Base-by-base conservation (phyloP, 2,888 invertebrate genomes). In the Apodemia zela region DNA sequence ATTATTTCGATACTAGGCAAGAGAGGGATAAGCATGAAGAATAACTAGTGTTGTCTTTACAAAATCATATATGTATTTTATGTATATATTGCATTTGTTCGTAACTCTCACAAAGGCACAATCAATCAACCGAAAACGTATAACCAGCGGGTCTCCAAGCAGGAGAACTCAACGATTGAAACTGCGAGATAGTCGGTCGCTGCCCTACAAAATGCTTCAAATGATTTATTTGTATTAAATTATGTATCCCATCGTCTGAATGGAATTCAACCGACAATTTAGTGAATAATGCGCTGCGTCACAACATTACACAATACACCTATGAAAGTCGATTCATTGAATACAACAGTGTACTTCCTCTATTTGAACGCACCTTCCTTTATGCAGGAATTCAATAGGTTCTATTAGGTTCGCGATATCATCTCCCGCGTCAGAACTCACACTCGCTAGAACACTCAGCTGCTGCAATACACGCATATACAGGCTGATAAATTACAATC, bases 291-390 rank as follows among this genome's bases (percentile, higher is more conserved):
- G 54, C 54, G 54, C 54, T 54, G 21, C 54, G 54, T 54, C 54
- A 54, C 54, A 54, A 54, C 54, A 54, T 54, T 25, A 54, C 25
- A 54, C 54, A 54, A 54, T 54, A 54, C 21, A 5, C 15, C 15
- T 54, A 25, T 54, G 25, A 54, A 25, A 54, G 25, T 21, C 54
- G 54, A 25, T 25, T 25, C 54, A 54, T 25, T 25, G 25, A 54
- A 54, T 54, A 17, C 54, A 51, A 51, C 51, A 21, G 25, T 54
- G 25, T 25, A 54, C 54, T 54, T 54, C 54, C 54, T 54, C 21
- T 51, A 51, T 45, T 45, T 45, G 7, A 54, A 18, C 54, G 54
- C 54, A 54, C 54, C 54, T 54, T 54, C 54, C 54, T 54, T 54
- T 54, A 25, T 54, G 21, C 25, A 54, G 25, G 13, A 7, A 21